These are phyloP conservation scores for Clanis bilineata DNA, from an alignment of 2,888 invertebrate species.

Conservation along the genomic window DNA sequence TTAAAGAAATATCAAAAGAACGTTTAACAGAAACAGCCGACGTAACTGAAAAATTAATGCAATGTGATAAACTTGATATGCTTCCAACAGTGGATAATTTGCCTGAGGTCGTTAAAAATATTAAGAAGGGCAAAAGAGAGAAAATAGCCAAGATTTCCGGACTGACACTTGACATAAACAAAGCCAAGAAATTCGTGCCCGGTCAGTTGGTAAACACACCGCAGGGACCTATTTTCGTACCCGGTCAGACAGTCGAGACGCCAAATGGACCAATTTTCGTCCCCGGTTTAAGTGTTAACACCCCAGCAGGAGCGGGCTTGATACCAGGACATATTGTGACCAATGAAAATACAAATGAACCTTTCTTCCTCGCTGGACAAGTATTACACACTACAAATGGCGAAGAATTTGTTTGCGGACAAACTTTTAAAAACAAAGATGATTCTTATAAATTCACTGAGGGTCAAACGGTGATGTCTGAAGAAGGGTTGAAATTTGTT, in stretches of 20 bases:
- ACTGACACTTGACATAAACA: slow-evolving; percentile 84
- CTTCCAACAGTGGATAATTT: slow-evolving; percentile 85
- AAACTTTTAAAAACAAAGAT: slow-evolving; percentile 82
- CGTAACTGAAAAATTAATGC: slow-evolving; percentile 81
- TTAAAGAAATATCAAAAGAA: slow-evolving; percentile 80
- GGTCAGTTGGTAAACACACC: slow-evolving; percentile 88
- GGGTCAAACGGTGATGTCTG: slow-evolving; percentile 84
- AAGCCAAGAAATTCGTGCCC: slow-evolving; percentile 86
- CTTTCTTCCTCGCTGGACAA: slow-evolving; percentile 87
- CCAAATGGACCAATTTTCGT: slow-evolving; percentile 86
- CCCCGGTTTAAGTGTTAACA: slow-evolving; percentile 87
- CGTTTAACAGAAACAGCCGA: slow-evolving; percentile 83
- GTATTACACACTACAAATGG: slow-evolving; percentile 82
- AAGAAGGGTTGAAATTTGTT: slow-evolving; percentile 84
- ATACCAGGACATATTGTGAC: slow-evolving; percentile 88
- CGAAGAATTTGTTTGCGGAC: slow-evolving; percentile 84
- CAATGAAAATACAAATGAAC: slow-evolving; percentile 79
- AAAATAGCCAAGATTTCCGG: slow-evolving; percentile 85
- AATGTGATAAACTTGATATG: slow-evolving; percentile 77
- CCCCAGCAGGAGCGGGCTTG: slow-evolving; percentile 85
- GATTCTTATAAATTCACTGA: slow-evolving; percentile 80
- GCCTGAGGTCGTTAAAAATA: slow-evolving; percentile 83
- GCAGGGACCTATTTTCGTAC: slow-evolving; percentile 86
- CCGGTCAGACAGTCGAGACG: slow-evolving; percentile 88
- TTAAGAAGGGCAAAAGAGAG: slow-evolving; percentile 81